Evolutionary conservation across 2,113 vertebrate genomes (phyloP).

Genomic region (Heptranchias perlo): DNA sequence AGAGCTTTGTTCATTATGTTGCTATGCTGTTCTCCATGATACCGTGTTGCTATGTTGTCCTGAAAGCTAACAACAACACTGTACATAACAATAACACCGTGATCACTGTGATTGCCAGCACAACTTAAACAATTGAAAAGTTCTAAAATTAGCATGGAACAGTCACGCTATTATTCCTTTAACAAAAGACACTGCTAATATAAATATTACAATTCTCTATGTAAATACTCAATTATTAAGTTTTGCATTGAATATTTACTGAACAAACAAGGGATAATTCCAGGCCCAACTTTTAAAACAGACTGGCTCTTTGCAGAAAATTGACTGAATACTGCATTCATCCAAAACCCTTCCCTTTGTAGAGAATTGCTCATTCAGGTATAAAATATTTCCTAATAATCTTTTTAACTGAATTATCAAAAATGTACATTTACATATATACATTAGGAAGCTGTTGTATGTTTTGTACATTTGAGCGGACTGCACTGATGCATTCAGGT

Average conservation of each 20-base stretch:
- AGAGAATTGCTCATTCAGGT: not conserved
- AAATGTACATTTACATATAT: not conserved
- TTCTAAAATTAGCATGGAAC: constrained; percentile 19
- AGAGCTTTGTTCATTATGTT: not conserved
- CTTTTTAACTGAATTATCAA: not conserved
- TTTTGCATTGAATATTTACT: not conserved
- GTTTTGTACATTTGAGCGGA: not conserved
- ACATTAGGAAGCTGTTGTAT: not conserved
- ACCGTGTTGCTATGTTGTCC: constrained; percentile 13
- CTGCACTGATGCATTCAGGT: not conserved
- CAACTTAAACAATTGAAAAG: not conserved
- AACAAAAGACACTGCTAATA: not conserved
- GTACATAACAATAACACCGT: not conserved
- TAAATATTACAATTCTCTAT: not conserved
- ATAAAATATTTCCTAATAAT: not conserved
- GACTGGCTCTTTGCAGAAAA: not conserved
- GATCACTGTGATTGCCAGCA: not conserved
- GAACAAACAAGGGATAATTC: not conserved
- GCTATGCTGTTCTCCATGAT: not conserved
- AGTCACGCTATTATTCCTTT: not conserved
- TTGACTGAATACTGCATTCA: not conserved
- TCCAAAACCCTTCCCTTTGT: not conserved
- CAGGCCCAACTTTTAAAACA: not conserved
- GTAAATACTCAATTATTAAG: not conserved
- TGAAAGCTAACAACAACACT: not conserved